Base-by-base conservation (phyloP, 2,113 vertebrate genomes). In the Entelurus aequoreus region DNA sequence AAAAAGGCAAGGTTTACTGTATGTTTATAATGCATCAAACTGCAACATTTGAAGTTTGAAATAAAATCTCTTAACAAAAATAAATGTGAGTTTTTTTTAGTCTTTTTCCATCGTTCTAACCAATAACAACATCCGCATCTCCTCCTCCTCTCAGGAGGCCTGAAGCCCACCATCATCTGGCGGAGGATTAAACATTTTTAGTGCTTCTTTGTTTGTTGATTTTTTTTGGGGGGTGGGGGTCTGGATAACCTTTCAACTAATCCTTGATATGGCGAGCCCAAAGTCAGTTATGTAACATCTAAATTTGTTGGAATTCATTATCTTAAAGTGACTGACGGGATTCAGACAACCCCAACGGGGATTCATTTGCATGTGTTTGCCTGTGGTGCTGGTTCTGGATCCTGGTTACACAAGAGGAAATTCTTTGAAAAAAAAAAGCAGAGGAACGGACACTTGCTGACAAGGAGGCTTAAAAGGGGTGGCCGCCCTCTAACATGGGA, bases 391-490 rank as follows among this genome's bases (percentile, higher is more conserved):
- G 62, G 63, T 51, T 56, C 63, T 52, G 48, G 5, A 50, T 36
- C 61, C 76, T 70, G 52, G 36, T 37, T 38, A 12, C 60, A 10
- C 60, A 10, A 38, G 42, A 57, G 37, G 60, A 61, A 60, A 58
- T 37, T 66, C 44, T 62, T 73, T 74, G 49, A 38, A 38, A 50
- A n/a, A 56, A n/a, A 13, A 66, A 69, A 66, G 62, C 13, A 56
- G 68, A 44, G 53, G 58, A 28, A 40, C 8, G 10, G n/a, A 48
- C 54, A 54, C 19, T 63, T 38, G n/a, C 36, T 62, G 71, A 61
- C 61, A 68, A 10, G 28, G 63, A 59, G 69, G 63, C 60, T 74
- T 73, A 57, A 71, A 78, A 47, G 46, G 57, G 28, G 2, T 54
- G 69, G 56, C 70, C 71, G 65, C 67, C 49, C 51, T 49, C 36